phyloP scores from a whole-genome alignment of 2,797 vertebrate genomes.

The Austrolebias charrua region DNA sequence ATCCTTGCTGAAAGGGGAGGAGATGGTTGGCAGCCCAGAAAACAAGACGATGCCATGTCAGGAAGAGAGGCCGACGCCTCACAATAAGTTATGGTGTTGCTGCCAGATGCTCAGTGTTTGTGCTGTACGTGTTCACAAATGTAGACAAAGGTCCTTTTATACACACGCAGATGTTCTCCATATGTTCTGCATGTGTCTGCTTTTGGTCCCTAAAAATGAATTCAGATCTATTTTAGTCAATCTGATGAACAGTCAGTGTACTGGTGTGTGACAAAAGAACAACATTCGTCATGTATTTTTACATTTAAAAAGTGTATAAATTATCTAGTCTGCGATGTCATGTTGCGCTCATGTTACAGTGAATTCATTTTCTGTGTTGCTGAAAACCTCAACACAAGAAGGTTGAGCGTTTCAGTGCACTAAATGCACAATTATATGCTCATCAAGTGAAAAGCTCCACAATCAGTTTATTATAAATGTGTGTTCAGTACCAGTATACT shows the following conservation, averaged over 20 bases:
- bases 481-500: too few relatives aligned
- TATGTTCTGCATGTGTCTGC: constrained; percentile 36
- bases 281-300: too few relatives aligned
- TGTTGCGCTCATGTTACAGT: not conserved
- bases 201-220: constrained; percentile 28
- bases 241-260: constrained; percentile 4
- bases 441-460: too few relatives aligned
- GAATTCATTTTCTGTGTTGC: not conserved
- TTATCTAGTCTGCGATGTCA: not conserved
- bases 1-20: constrained; percentile 57
- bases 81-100: constrained; percentile 32
- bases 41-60: constrained; percentile 66
- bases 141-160: constrained; percentile 47
- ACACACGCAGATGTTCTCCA: constrained; percentile 45
- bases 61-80: constrained; percentile 50
- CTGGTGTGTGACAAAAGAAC: not conserved
- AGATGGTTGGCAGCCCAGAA: constrained; percentile 64
- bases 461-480: too few relatives aligned
- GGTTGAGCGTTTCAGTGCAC: not conserved
- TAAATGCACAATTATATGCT: too few relatives aligned
- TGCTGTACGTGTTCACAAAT: constrained; percentile 25
- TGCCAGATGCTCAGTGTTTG: constrained; percentile 43
- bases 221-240: constrained; percentile 36
- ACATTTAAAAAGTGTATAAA: too few relatives aligned
- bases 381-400: not conserved